These are phyloP conservation scores for Caenorhabditis becei DNA, from an alignment of 2,888 invertebrate species.

Conservation along the genomic window DNA sequence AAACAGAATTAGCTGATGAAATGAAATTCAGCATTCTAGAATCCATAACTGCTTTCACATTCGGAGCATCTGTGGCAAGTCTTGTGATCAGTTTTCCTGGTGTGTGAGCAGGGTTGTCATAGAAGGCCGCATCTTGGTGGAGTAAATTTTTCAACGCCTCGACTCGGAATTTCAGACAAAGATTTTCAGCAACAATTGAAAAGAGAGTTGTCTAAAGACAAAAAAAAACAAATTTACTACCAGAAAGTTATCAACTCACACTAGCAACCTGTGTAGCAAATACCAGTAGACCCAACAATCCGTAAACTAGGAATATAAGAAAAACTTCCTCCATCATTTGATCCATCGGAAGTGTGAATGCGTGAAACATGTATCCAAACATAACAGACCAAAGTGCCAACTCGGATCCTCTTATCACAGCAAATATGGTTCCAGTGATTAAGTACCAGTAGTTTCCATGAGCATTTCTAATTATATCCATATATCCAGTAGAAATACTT, in stretches of 20 bases:
- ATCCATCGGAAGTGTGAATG: conserved; percentile 35
- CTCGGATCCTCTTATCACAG: conserved; percentile 82
- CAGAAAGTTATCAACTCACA: conserved; percentile 33
- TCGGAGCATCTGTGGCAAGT: conserved; percentile 82
- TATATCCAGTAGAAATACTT: conserved; percentile 43
- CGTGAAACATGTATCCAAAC: conserved; percentile 63
- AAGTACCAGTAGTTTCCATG: conserved; percentile 66
- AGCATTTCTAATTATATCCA: conserved; percentile 60
- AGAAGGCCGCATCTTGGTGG: conserved; percentile 83
- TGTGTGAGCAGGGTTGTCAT: conserved; percentile 82
- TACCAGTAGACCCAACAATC: conserved; percentile 53
- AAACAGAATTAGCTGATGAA: conserved; percentile 81
- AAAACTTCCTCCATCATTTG: conserved; percentile 24
- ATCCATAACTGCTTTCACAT: conserved; percentile 82
- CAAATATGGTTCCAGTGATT: conserved; percentile 62
- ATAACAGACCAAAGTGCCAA: conserved; percentile 83
- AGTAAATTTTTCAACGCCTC: conserved; percentile 78
- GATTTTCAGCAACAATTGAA: conserved; percentile 70
- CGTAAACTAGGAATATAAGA: conserved; percentile 34
- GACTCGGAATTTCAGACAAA: conserved; percentile 71
- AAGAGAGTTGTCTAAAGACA: conserved; percentile 54
- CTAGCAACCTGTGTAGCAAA: conserved; percentile 56
- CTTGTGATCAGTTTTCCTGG: conserved; percentile 82
- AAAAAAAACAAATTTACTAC: neutral
- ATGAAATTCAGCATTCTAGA: conserved; percentile 81